Percentiles rank a stretch among this genome's conserved stretches.
Evolutionary conservation across 2,113 vertebrate genomes (phyloP).

Genomic region (Gadus macrocephalus): DNA sequence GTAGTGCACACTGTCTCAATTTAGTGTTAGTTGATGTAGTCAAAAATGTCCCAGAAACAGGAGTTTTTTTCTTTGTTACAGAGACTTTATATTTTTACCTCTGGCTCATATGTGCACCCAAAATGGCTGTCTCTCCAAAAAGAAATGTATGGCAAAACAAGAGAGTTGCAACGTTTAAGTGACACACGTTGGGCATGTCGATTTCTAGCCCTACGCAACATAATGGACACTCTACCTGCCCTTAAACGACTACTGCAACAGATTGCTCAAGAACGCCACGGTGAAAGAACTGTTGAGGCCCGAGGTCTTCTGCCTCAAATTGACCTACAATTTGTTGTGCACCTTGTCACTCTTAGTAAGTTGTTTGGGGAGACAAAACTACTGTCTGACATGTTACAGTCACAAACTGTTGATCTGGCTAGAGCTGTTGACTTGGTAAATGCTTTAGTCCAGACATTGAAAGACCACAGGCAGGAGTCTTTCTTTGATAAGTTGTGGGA

Average conservation of each 20-base stretch:
- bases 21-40: constrained; percentile 15
- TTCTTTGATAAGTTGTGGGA: too few relatives aligned
- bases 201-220: constrained; percentile 7
- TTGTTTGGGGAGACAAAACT: constrained; percentile 12
- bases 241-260: constrained; percentile 19
- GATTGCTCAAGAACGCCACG: constrained; percentile 11
- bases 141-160: neutral
- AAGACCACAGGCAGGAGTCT: too few relatives aligned
- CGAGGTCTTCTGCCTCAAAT: constrained; percentile 9
- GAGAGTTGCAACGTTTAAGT: constrained; percentile 15
- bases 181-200: constrained; percentile 19
- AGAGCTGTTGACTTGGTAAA: too few relatives aligned
- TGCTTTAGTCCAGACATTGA: too few relatives aligned
- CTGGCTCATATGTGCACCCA: constrained; percentile 11
- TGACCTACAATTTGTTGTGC: constrained; percentile 11
- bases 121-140: constrained; percentile 15
- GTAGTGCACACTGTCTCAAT: constrained; percentile 14
- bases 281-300: constrained; percentile 11
- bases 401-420: too few relatives aligned
- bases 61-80: constrained; percentile 11
- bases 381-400: constrained; percentile 25
- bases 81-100: constrained; percentile 10
- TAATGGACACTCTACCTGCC: constrained; percentile 22
- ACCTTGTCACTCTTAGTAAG: constrained; percentile 21
- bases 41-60: constrained; percentile 5